These are phyloP conservation scores for Apotomis capreana DNA, from an alignment of 2,888 invertebrate species.

Conservation along the genomic window DNA sequence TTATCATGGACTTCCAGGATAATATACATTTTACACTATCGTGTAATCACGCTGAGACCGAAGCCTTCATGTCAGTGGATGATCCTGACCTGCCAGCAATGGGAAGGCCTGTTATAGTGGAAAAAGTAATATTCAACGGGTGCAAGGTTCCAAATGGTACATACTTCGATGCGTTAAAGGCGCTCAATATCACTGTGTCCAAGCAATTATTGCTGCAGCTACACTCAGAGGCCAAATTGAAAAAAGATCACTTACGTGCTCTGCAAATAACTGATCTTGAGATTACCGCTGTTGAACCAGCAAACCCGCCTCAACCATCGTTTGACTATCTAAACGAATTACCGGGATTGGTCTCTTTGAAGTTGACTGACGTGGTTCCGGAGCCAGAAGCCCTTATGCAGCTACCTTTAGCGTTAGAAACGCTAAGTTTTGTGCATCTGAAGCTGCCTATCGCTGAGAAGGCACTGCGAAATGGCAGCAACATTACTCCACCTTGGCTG, in stretches of 20 bases:
- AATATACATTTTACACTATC: conserved; percentile 1
- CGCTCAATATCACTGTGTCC: conserved; percentile 20
- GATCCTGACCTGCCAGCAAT: conserved; percentile 23
- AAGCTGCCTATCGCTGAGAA: conserved; percentile 27
- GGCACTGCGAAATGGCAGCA: conserved; percentile 39
- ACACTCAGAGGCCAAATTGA: conserved; percentile 3
- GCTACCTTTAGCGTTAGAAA: conserved; percentile 6
- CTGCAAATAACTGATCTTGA: conserved; percentile 3
- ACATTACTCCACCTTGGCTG: conserved; percentile 43
- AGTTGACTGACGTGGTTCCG: background rate
- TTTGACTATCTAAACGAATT: conserved; percentile 3
- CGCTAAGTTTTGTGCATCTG: conserved; percentile 1
- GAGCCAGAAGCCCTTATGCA: background rate
- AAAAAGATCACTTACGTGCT: background rate
- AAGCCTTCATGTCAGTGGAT: conserved; percentile 6
- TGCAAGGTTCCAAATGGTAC: conserved; percentile 15
- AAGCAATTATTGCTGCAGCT: background rate
- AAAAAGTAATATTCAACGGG: background rate
- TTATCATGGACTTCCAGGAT: conserved; percentile 4
- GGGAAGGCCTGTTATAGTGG: conserved; percentile 4
- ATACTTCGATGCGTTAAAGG: conserved; percentile 12
- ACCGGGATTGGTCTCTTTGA: background rate
- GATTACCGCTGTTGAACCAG: background rate
- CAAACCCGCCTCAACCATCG: conserved; percentile 4
- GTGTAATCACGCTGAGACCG: conserved; percentile 3